Conservation (phyloP, 53 echinoderm and acorn worm species). For the Glandiceps talaboti region DNA sequence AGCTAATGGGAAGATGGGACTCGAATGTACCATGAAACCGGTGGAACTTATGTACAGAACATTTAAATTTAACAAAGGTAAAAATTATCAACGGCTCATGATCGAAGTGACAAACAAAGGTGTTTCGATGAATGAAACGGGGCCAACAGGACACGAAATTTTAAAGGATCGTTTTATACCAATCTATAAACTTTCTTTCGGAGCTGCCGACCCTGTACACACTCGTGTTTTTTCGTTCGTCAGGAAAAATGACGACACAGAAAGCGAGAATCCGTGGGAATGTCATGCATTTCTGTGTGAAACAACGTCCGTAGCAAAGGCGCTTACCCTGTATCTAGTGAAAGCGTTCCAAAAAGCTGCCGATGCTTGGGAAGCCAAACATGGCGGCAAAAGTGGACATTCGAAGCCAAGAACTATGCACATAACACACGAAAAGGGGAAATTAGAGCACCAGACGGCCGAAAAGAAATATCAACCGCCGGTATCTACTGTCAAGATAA, state of each 20-base stretch:
- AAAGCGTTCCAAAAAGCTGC: slow-evolving; percentile 37
- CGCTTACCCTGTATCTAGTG: slow-evolving; percentile 30
- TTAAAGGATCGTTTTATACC: slow-evolving; percentile 5
- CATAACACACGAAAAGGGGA: slow-evolving; percentile 40
- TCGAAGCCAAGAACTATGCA: slow-evolving; percentile 31
- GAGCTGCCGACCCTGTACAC: slow-evolving; percentile 37
- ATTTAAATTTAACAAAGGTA: slow-evolving; percentile 44
- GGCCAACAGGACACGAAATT: slow-evolving; percentile 7
- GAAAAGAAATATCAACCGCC: slow-evolving; percentile 40
- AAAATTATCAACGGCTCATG: slow-evolving; percentile 30
- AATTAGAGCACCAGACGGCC: slow-evolving; percentile 31
- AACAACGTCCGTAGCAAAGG: slow-evolving; percentile 15
- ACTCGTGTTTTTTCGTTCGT: slow-evolving; percentile 36
- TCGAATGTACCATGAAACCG: slow-evolving; percentile 50
- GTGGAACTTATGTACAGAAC: slow-evolving; percentile 39
- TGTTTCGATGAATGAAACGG: slow-evolving; percentile 15
- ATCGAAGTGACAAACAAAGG: slow-evolving; percentile 53
- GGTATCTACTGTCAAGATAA: slow-evolving; percentile 61
- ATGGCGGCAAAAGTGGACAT: slow-evolving; percentile 7
- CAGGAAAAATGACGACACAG: slow-evolving; percentile 14
- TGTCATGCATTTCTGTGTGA: slow-evolving; percentile 52
- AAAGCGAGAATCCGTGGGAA: slow-evolving; percentile 11
- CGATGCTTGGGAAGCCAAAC: slow-evolving; percentile 16
- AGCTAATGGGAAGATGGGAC: slow-evolving; percentile 29
- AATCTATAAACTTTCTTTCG: slow-evolving; percentile 32